Evolutionary conservation across 2,797 vertebrate genomes (phyloP).

Genomic region (Acanthurus tractus): DNA sequence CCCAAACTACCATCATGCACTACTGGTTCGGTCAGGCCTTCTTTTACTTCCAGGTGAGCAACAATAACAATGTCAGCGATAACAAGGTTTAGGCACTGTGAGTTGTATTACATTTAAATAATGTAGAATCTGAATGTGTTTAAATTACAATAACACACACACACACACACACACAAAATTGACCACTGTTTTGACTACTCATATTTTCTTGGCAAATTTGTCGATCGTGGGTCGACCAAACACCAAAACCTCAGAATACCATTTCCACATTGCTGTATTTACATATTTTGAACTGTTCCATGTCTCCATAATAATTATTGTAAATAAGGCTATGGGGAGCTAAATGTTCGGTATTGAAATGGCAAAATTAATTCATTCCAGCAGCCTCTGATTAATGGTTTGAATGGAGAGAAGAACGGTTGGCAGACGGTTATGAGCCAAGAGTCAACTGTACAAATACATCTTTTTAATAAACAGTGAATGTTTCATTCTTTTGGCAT

Average conservation of each 20-base stretch:
- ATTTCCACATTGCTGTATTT: neutral
- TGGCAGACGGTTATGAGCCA: neutral
- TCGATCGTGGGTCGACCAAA: neutral
- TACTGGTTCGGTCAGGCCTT: conserved; percentile 98
- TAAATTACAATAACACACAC: neutral
- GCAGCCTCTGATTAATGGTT: neutral
- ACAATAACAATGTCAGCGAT: neutral
- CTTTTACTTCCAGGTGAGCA: conserved; percentile 91
- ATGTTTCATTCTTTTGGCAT: neutral
- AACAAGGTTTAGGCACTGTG: accelerated
- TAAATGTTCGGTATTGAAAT: neutral
- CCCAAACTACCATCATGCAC: conserved; percentile 94
- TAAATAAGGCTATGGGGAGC: neutral
- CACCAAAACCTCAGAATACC: neutral
- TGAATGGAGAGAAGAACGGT: neutral
- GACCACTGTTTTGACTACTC: neutral
- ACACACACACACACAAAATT: no score
- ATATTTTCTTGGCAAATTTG: neutral
- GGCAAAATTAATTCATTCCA: neutral
- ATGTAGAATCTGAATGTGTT: neutral
- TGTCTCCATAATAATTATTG: neutral
- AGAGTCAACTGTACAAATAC: neutral
- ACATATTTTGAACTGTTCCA: neutral
- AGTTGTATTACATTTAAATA: neutral
- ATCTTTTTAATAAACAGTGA: neutral